Percentiles rank a stretch among this genome's conserved stretches.
Conservation (phyloP, 2,113 vertebrate genomes). For the Procavia capensis region DNA sequence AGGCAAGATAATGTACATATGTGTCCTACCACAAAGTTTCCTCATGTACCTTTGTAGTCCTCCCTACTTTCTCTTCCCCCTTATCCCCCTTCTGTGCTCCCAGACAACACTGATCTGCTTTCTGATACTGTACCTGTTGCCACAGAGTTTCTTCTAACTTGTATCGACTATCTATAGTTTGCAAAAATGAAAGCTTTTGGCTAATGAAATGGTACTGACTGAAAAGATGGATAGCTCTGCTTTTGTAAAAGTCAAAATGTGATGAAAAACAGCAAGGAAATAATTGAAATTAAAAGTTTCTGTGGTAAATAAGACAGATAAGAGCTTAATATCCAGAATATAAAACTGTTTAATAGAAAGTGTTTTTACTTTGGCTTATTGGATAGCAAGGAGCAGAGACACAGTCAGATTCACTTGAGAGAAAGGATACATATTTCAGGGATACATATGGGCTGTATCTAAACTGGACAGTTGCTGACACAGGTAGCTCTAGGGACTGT, state of each 20-base stretch:
- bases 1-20: not conserved
- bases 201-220: not conserved
- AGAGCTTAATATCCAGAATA: not conserved
- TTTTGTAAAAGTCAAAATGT: slow-evolving; percentile 6
- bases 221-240: not conserved
- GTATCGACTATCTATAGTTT: no score
- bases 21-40: not conserved
- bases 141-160: no score
- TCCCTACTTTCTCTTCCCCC: not conserved
- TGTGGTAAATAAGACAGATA: slow-evolving; percentile 18
- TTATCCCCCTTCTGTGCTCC: not conserved
- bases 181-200: not conserved
- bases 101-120: not conserved
- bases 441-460: not conserved
- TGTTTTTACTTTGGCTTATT: slow-evolving; percentile 25
- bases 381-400: not conserved
- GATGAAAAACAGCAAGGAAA: not conserved
- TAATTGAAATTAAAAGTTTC: slow-evolving; percentile 29
- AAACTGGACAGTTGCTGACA: not conserved
- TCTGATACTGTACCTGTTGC: not conserved
- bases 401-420: not conserved
- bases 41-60: not conserved
- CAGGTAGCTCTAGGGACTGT: not conserved
- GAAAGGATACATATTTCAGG: not conserved
- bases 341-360: not conserved